These are phyloP conservation scores for Penaeus japonicus DNA, from an alignment of 1,140 invertebrate genomes.

Conservation along the genomic window DNA sequence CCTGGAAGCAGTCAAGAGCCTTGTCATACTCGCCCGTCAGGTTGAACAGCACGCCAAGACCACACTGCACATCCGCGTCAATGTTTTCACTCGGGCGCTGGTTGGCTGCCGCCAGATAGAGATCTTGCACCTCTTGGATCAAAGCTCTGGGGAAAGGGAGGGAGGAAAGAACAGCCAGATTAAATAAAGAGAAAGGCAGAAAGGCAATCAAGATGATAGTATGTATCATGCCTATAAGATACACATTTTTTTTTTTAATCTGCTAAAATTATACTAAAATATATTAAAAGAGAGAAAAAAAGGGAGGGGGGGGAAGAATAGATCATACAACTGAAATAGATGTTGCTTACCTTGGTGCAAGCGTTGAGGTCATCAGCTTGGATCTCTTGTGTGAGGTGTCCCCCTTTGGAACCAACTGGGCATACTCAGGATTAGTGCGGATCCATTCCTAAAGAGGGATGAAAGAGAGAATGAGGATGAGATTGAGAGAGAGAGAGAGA, in stretches of 20 bases:
- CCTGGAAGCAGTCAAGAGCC: conserved; percentile 93
- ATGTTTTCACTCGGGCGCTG: conserved; percentile 75
- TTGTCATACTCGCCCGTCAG: conserved; percentile 93
- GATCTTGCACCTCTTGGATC: conserved; percentile 76
- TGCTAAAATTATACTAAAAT: too few relatives aligned
- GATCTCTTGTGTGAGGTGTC: background rate
- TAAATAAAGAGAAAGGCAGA: background rate
- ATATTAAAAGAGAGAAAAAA: too few relatives aligned
- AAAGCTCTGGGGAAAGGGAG: conserved; percentile 66
- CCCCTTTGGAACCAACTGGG: background rate
- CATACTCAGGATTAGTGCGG: conserved; percentile 34
- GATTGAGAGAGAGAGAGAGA: too few relatives aligned
- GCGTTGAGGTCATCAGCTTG: conserved; percentile 35
- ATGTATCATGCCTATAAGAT: background rate
- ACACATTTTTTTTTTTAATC: too few relatives aligned
- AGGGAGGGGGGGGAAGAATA: too few relatives aligned
- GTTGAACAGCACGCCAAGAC: conserved; percentile 94
- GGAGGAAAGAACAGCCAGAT: conserved; percentile 31
- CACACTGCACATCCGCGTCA: conserved; percentile 95
- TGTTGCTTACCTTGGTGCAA: conserved; percentile 44
- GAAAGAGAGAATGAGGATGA: too few relatives aligned
- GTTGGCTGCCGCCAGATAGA: conserved; percentile 87
- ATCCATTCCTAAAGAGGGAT: conserved; percentile 40
- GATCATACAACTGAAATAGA: too few relatives aligned
- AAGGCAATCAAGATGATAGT: too few relatives aligned